A percentile compares a stretch with the other conserved stretches of the same genome.
phyloP scores from a whole-genome alignment of 2,797 vertebrate species.

The Lagorchestes hirsutus region DNA sequence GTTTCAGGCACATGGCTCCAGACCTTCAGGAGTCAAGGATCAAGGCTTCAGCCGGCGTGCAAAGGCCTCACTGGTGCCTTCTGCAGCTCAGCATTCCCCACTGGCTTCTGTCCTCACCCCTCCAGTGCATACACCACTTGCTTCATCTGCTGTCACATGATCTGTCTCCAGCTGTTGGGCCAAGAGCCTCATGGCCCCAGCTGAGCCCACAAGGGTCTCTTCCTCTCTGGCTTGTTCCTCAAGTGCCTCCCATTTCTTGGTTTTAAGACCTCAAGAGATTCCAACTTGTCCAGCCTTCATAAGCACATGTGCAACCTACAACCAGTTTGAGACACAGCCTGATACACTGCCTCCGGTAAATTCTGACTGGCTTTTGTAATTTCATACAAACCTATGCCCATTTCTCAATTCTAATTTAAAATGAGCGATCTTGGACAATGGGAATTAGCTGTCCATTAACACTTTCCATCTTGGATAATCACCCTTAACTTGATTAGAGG shows the following conservation, averaged over 20 bases:
- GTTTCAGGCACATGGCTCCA: background rate
- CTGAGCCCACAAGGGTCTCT: slow-evolving; percentile 34
- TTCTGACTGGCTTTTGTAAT: slow-evolving; percentile 16
- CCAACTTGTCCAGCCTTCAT: slow-evolving; percentile 14
- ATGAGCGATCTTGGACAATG: background rate
- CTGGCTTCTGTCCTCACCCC: background rate
- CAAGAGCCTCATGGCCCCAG: background rate
- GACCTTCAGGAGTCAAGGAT: slow-evolving; percentile 4
- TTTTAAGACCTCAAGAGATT: slow-evolving; percentile 16
- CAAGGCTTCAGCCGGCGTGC: background rate
- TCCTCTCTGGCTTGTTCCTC: slow-evolving; percentile 33
- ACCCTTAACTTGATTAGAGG: background rate
- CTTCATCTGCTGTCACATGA: background rate
- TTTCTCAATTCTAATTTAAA: slow-evolving; percentile 14
- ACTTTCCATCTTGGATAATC: background rate
- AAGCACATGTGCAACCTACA: background rate
- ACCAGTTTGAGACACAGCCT: background rate
- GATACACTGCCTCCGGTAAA: background rate
- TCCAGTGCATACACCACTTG: slow-evolving; percentile 26
- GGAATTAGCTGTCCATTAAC: slow-evolving; percentile 9
- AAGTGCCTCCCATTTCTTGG: slow-evolving; percentile 30
- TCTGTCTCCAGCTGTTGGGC: slow-evolving; percentile 34
- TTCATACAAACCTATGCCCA: background rate
- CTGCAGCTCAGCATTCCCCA: background rate
- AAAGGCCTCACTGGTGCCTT: background rate